These are phyloP conservation scores for Ataeniobius toweri DNA, from an alignment of 2,797 vertebrate genomes.

Conservation along the genomic window DNA sequence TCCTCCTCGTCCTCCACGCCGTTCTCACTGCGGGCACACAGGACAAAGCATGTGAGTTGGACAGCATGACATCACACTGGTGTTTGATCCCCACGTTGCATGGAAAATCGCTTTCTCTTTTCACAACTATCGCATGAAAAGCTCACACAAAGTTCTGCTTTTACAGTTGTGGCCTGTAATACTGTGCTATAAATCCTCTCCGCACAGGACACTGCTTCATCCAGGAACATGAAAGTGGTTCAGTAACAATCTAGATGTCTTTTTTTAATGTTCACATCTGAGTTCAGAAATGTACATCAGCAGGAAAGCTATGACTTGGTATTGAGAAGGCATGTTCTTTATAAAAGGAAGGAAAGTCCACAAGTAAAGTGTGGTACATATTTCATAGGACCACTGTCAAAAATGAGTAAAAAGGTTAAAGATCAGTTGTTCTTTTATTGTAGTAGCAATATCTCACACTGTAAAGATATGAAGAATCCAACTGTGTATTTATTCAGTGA, in stretches of 20 bases:
- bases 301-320: neutral
- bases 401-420: neutral
- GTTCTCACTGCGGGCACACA: slow-evolving; percentile 83
- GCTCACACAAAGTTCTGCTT: slow-evolving; percentile 13
- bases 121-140: slow-evolving; percentile 3
- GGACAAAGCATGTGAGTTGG: neutral
- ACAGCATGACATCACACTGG: slow-evolving; percentile 7
- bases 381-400: neutral
- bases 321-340: neutral
- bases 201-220: slow-evolving; percentile 37
- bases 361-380: neutral
- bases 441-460: neutral
- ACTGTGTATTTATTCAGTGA: neutral
- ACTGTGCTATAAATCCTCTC: slow-evolving; percentile 39
- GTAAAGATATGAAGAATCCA: neutral
- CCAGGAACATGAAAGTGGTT: slow-evolving; percentile 48
- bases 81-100: slow-evolving; percentile 13
- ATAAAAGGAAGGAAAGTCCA: neutral
- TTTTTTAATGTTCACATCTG: slow-evolving; percentile 23
- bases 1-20: slow-evolving; percentile 90
- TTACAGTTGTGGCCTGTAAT: slow-evolving; percentile 31
- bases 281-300: slow-evolving; percentile 38
- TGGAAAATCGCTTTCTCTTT: slow-evolving; percentile 12
- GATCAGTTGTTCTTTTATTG: neutral
- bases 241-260: slow-evolving; percentile 21